Evolutionary conservation across 2,888 invertebrate species (phyloP), one percentile per base, ranked within the genome.

Genomic region (Sceliomorpha sp.): DNA sequence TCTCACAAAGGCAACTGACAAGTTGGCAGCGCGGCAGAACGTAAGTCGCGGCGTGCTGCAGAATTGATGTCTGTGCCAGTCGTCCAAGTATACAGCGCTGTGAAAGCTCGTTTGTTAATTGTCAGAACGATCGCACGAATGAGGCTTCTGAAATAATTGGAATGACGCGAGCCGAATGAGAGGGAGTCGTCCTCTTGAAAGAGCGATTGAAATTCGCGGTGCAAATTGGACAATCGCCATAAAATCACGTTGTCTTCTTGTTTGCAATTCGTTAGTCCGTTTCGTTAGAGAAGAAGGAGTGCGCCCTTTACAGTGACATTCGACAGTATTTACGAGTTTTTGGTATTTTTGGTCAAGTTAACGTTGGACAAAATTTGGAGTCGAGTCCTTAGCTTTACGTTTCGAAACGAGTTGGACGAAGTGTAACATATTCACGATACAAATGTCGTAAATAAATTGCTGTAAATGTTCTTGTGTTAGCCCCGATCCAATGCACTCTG

Each of bases 101-200:
- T 45, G 47, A 63, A 56, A 26, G 56, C 32, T 59, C 47, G 70
- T 73, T 73, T 77, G 72, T 80, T 81, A 79, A 85, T 82, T 81
- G 81, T 81, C 75, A 75, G 74, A 66, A 73, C 77, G 76, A 74
- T 83, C 79, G 76, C 77, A 74, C 67, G 70, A 73, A 77, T 58
- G 59, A 78, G 59, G 74, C 78, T 73, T 77, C 72, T 66, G 77
- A 77, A 79, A 82, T 85, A 84, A 85, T 85, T 85, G 83, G 80
- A 81, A 59, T 72, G 76, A 73, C 66, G 71, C 72, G 66, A 71
- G 75, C 76, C 67, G 68, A 74, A 60, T 59, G 72, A 68, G 66
- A 69, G 62, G 70, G 62, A 68, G 68, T 72, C 62, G n/a, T n/a
- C n/a, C n/a, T n/a, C 59, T 56, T 68, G 62, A 63, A 67, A 71